These are phyloP conservation scores for Gallirallus australis DNA, from an alignment of 2,797 vertebrate genomes.

Conservation along the genomic window DNA sequence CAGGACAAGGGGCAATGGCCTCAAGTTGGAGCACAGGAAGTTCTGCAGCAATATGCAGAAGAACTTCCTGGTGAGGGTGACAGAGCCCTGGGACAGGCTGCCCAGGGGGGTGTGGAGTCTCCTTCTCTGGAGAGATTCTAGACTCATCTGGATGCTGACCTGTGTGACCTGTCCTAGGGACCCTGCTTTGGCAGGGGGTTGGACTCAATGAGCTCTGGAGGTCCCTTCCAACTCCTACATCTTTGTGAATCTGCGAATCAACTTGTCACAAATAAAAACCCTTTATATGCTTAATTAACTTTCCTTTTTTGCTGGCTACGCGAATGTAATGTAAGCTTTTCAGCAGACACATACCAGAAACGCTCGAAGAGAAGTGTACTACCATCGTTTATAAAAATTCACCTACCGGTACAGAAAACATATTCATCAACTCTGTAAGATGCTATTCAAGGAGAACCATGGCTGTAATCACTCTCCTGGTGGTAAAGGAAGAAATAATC, in stretches of 20 bases:
- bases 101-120: too few species aligned
- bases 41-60: too few species aligned
- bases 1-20: too few species aligned
- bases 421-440: not conserved
- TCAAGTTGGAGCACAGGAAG: too few species aligned
- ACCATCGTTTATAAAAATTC: not conserved
- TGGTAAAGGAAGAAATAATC: not conserved
- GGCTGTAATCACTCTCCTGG: not conserved
- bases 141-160: too few species aligned
- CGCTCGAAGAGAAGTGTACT: not conserved
- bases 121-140: too few species aligned
- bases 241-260: not conserved
- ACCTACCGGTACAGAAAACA: not conserved
- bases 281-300: not conserved
- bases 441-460: not conserved
- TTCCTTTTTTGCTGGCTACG: not conserved
- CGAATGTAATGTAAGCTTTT: not conserved
- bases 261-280: not conserved
- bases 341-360: not conserved
- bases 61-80: too few species aligned
- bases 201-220: too few species aligned
- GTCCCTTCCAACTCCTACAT: too few species aligned
- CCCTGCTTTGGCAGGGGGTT: too few species aligned
- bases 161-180: too few species aligned
- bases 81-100: too few species aligned